Evolutionary conservation across 2,888 invertebrate genomes (phyloP), one percentile per base, ranked within the genome.

Genomic region (Drosophila stalkeri): DNA sequence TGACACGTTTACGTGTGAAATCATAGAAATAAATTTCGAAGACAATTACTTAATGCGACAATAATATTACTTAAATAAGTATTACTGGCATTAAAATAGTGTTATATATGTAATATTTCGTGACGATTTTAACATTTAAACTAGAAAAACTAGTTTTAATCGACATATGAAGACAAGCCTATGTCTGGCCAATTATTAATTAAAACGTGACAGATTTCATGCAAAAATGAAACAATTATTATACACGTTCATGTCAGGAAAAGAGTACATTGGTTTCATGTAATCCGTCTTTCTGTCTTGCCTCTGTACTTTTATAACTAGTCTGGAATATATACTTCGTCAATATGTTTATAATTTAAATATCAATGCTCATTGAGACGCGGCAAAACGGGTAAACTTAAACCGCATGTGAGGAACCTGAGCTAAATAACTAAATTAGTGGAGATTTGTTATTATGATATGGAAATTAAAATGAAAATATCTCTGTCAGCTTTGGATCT

Each of bases 81-180:
- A 27, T 47, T 27, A 1, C 27, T 9, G 3, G 16, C 5, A 31
- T 2, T n/a, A 31, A n/a, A n/a, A 31, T 5, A 49, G n/a, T 1
- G 9, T 1, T n/a, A 49, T 2, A 9, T 31, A 3, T 51, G n/a
- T 18, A 51, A 51, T 33, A 18, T 33, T n/a, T 18, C 49, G 33
- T 51, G 33, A 33, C 18, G 6, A n/a, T 12, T 49, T 31, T 11
- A 49, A 4, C n/a, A 51, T 7, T 18, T 33, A 33, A 51, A 33
- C 31, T 33, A 51, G 49, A 51, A 33, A 51, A 51, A 33, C 49
- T 3, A 51, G 49, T 51, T 51, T 51, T 33, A 1, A 12, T 7
- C 33, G n/a, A 33, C 18, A 18, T 6, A 11, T 31, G 5, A 6
- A n/a, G n/a, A 49, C 6, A n/a, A 18, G n/a, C 18, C 31, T 49